These are phyloP conservation scores for Sycophila texana DNA, from an alignment of 2,888 invertebrate genomes.

Conservation along the genomic window DNA sequence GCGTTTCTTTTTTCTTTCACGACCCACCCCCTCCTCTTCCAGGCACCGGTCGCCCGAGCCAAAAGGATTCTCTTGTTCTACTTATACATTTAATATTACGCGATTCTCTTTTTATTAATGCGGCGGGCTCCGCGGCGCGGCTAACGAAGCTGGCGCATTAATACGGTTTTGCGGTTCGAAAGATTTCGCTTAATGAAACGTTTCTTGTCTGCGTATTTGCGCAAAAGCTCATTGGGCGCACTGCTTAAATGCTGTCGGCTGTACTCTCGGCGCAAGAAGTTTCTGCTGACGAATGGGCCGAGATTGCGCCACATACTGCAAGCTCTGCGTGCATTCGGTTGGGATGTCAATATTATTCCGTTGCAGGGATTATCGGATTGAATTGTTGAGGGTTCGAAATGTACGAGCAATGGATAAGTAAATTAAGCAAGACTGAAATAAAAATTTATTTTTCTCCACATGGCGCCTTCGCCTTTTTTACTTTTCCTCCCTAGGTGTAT, in stretches of 20 bases:
- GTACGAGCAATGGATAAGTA: no score
- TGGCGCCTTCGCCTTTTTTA: no score
- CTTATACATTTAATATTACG: neutral
- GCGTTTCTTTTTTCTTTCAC: neutral
- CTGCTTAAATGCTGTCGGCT: neutral
- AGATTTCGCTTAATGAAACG: neutral
- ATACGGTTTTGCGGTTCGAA: neutral
- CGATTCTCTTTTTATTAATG: conserved; percentile 5
- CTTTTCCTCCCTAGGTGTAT: no score
- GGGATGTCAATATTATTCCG: no score
- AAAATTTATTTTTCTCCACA: no score
- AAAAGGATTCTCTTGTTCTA: conserved; percentile 13
- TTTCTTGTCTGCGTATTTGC: conserved; percentile 1
- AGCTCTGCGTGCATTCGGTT: no score
- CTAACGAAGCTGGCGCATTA: neutral
- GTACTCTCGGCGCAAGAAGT: neutral
- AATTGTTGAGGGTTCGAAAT: no score
- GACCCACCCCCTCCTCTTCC: neutral
- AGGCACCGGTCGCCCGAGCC: neutral
- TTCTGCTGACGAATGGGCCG: no score
- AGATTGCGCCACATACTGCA: no score
- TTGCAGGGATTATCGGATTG: no score
- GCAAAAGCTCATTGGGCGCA: neutral
- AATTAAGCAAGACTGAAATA: no score
- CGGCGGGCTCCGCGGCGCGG: neutral